Evolutionary conservation across 1,140 invertebrate species (phyloP), one percentile per base, ranked within the genome.

Genomic region (Pteromalus puparum): DNA sequence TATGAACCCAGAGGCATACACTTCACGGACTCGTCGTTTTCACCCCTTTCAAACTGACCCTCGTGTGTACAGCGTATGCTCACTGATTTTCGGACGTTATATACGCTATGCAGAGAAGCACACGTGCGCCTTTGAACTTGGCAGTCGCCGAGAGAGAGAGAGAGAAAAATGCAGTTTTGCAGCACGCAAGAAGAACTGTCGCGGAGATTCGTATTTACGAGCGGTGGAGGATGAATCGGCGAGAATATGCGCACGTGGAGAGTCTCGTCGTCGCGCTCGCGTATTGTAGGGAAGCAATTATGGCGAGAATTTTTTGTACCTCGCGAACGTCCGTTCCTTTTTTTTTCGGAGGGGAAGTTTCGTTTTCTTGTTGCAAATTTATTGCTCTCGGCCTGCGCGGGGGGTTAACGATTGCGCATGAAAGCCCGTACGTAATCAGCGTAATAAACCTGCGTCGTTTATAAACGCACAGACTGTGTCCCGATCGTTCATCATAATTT

Each of bases 51-150:
- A 9, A 13, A 53, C 21, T 61, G 53, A 61, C 18, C 53, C 18
- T 61, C 53, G 53, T 7, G 0, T 6, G 53, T 21, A n/a, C n/a
- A n/a, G 18, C 6, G 15, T 48, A 21, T 61, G 53, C 53, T 61
- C 53, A 61, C 53, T 61, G 53, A 61, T 61, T 61, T 61, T 61
- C 53, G 53, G 53, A 61, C 53, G 38, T 42, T 34, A n/a, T 34
- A 53, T 21, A 21, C 48, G 46, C 1, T 53, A n/a, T n/a, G n/a
- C n/a, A n/a, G n/a, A n/a, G 48, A 12, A 2, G 30, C 48, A 61
- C 18, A 21, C 15, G 53, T 18, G 26, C 15, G 65, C 65, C 38
- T 81, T 81, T 72, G 42, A 72, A 72, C 78, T 70, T 48, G n/a
- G 38, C 53, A n/a, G 6, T n/a, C 21, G 53, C 48, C n/a, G n/a